Evolutionary conservation across 2,888 invertebrate species (phyloP).

Genomic region (Cerastoderma edule): DNA sequence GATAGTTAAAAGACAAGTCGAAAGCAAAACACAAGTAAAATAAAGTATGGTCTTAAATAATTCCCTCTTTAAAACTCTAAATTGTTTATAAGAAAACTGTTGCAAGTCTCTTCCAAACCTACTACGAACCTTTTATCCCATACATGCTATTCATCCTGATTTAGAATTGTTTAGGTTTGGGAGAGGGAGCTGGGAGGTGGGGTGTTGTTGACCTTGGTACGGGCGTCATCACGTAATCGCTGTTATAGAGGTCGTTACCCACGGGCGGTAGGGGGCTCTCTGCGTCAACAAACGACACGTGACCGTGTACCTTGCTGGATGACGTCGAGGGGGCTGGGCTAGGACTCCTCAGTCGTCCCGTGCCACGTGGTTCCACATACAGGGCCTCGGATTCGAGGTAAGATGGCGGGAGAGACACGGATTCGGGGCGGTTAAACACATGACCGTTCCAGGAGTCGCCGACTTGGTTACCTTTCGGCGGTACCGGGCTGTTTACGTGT

Average conservation of each 20-base stretch:
- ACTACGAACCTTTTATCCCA: neutral
- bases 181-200: slow-evolving; percentile 17
- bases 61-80: neutral
- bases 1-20: too few species aligned
- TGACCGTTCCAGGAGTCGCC: neutral
- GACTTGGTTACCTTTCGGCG: neutral
- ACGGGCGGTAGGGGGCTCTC: slow-evolving; percentile 43
- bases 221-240: slow-evolving; percentile 28
- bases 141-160: neutral
- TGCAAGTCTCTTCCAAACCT: neutral
- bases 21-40: too few species aligned
- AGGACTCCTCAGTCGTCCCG: slow-evolving; percentile 7
- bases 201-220: slow-evolving; percentile 23
- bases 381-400: slow-evolving; percentile 19
- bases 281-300: slow-evolving; percentile 7
- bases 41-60: neutral
- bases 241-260: slow-evolving; percentile 28
- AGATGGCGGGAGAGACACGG: neutral
- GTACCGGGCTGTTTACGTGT: slow-evolving; percentile 25
- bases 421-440: neutral
- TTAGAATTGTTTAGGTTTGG: slow-evolving; percentile 5
- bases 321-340: neutral
- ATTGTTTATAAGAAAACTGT: neutral
- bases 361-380: slow-evolving; percentile 16
- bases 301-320: neutral